These are phyloP conservation scores for Sialia sialis DNA, from an alignment of 2,113 vertebrate species.

Conservation along the genomic window DNA sequence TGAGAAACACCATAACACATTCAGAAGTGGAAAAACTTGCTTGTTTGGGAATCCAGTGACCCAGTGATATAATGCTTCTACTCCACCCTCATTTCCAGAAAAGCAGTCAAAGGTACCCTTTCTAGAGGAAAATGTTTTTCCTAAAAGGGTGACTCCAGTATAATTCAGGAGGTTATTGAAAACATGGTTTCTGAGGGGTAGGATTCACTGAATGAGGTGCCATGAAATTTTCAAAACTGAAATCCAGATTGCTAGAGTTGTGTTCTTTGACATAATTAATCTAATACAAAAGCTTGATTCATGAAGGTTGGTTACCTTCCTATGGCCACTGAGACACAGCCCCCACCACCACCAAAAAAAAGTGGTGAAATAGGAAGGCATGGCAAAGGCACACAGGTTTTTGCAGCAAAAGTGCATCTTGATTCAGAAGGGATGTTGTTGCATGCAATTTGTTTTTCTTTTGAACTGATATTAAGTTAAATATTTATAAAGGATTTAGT, in stretches of 20 bases:
- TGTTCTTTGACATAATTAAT: neutral
- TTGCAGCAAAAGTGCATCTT: neutral
- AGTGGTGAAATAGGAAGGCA: neutral
- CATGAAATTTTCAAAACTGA: neutral
- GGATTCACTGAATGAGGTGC: neutral
- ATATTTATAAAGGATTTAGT: neutral
- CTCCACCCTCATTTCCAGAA: neutral
- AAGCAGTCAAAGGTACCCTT: neutral
- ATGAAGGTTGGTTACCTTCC: rapidly evolving
- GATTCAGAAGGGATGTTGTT: neutral
- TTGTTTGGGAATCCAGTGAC: neutral
- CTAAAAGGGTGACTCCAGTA: neutral
- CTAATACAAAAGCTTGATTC: neutral
- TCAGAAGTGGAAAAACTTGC: neutral
- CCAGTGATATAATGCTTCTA: neutral
- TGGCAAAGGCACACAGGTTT: neutral
- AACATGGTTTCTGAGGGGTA: neutral
- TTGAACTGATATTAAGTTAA: neutral
- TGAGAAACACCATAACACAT: neutral
- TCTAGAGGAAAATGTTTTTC: neutral
- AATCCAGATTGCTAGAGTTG: neutral
- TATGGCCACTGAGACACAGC: neutral
- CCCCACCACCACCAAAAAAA: neutral
- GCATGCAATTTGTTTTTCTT: neutral
- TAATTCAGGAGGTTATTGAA: neutral